Conservation (phyloP, 2,797 vertebrate species). For the Sebastes reedi region DNA sequence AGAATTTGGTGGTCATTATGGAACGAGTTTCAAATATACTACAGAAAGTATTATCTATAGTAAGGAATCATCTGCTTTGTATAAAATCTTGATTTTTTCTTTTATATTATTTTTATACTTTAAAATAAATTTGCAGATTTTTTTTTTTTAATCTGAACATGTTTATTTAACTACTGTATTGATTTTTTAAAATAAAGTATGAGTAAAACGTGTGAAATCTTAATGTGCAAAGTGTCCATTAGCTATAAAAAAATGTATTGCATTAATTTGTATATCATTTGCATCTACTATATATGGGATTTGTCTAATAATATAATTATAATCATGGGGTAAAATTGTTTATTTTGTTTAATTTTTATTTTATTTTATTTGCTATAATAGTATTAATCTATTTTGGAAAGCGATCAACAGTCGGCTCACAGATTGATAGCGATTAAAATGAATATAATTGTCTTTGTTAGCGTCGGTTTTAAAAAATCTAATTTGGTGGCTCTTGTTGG, state of each 20-base stretch:
- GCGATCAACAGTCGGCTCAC: too few species aligned
- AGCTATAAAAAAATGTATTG: not conserved
- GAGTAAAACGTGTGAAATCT: not conserved
- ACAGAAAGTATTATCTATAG: not conserved
- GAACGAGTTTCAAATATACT: too few species aligned
- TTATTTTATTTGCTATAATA: too few species aligned
- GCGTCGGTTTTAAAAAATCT: not conserved
- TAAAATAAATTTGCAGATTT: too few species aligned
- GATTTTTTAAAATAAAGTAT: too few species aligned
- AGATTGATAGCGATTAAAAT: too few species aligned
- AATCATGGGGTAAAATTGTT: not conserved
- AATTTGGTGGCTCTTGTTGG: too few species aligned
- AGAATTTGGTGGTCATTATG: too few species aligned
- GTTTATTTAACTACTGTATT: too few species aligned
- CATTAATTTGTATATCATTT: not conserved
- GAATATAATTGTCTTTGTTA: not conserved
- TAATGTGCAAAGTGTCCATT: not conserved
- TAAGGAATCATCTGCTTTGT: not conserved
- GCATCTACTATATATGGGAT: not conserved
- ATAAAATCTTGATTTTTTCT: not conserved
- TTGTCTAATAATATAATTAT: not conserved
- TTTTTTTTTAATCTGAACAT: too few species aligned
- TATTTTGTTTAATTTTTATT: not conserved
- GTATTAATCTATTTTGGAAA: too few species aligned
- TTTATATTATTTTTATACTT: too few species aligned